Percentiles rank a stretch among this genome's conserved stretches.
Evolutionary conservation across 2,113 vertebrate genomes (phyloP).

Genomic region (Plecotus auritus): DNA sequence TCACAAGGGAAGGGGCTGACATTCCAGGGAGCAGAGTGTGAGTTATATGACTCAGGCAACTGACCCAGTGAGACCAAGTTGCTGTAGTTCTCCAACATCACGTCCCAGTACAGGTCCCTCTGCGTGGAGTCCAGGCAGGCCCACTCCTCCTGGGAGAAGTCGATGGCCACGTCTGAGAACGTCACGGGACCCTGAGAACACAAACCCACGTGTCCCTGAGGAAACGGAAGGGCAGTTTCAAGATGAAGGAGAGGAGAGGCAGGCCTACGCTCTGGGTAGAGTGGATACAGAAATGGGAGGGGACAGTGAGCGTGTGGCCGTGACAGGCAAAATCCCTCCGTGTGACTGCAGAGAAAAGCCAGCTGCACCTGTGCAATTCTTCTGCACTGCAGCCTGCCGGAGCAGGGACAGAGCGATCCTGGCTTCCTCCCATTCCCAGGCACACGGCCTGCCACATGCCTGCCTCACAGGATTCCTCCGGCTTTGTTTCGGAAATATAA

Average conservation of each 20-base stretch:
- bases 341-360: background rate
- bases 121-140: slow-evolving; percentile 25
- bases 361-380: background rate
- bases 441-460: accelerated
- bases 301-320: background rate
- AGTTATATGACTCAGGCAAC: accelerated
- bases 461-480: background rate
- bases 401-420: background rate
- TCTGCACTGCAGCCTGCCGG: accelerated
- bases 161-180: slow-evolving; percentile 52
- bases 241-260: background rate
- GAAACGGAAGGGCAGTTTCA: background rate
- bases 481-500: background rate
- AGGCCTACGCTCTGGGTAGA: background rate
- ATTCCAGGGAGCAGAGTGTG: accelerated
- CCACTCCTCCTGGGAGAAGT: slow-evolving; percentile 65
- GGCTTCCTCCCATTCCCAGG: background rate
- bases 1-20: background rate
- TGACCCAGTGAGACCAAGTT: slow-evolving; percentile 57
- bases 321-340: background rate
- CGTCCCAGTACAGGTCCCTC: slow-evolving; percentile 64
- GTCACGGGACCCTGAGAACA: slow-evolving; percentile 37
- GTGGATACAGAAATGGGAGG: accelerated
- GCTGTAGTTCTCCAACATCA: slow-evolving; percentile 69
- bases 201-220: background rate